Evolutionary conservation across 2,888 invertebrate species (phyloP), one percentile per base, ranked within the genome.

Genomic region (Seira sanloemensis): DNA sequence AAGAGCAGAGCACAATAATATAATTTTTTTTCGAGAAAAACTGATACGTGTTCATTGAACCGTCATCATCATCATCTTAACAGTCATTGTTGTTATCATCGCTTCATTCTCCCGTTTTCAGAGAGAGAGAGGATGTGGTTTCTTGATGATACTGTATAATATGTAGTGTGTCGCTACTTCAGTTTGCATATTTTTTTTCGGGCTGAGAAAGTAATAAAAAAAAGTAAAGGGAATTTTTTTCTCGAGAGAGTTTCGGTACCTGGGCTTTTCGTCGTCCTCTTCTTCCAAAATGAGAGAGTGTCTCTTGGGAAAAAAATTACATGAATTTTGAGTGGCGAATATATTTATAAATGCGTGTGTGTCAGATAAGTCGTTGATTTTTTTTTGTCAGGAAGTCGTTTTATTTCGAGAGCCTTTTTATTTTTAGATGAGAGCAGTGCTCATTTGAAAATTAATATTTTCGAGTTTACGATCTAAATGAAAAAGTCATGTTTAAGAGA

Each of bases 1-100:
- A n/a, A n/a, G 58, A 16, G 2, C 2, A 58, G 19, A 21, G 19
- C 21, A 54, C 23, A 72, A 27, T 5, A 68, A 24, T 68, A 54
- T 25, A 4, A 71, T 54, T 9, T 78, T 78, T 69, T 78, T 68
- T 67, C 62, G 18, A 58, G 58, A 18, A 58, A 58, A 58, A 69
- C 81, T 80, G 81, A 82, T 76, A 82, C 81, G 81, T 82, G 81
- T 82, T 82, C 81, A 82, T 82, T 82, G 81, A 82, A 82, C 81
- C 81, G 81, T 82, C 75, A 50, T 82, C 65, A 37, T 25, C 78
- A 27, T 74, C 73, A 54, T 72, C 74, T 54, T 54, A 26, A 58
- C 58, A 9, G 69, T 69, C 27, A 27, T 71, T 71, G 71, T 71
- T 71, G 71, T 71, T 71, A 71, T 71, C 71, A 7, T 72, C 16